phyloP scores from a whole-genome alignment of 2,888 invertebrate genomes.

The Heliconius sara region DNA sequence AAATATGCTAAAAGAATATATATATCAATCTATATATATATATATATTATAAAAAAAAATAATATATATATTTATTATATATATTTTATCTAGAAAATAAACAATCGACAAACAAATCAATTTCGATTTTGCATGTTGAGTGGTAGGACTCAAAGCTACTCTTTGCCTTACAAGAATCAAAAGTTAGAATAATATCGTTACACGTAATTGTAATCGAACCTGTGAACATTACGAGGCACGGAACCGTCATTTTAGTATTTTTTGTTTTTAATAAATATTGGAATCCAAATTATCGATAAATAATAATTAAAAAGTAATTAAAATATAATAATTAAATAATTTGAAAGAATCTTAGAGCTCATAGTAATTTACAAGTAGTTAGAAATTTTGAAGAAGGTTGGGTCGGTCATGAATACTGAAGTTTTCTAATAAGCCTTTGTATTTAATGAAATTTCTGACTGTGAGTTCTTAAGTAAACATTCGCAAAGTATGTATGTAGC shows the following conservation, averaged over 20 bases:
- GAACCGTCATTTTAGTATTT: neutral
- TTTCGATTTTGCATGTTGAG: too few relatives aligned
- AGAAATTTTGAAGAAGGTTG: slow-evolving; percentile 9
- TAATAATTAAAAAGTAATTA: too few relatives aligned
- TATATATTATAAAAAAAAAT: too few relatives aligned
- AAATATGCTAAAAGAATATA: too few relatives aligned
- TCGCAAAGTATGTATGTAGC: neutral
- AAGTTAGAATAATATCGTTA: neutral
- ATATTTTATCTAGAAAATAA: too few relatives aligned
- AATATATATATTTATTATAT: too few relatives aligned
- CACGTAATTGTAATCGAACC: neutral
- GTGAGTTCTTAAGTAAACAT: neutral
- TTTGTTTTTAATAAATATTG: neutral
- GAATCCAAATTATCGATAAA: neutral
- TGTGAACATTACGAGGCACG: neutral
- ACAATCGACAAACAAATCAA: too few relatives aligned
- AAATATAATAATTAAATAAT: neutral
- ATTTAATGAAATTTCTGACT: neutral
- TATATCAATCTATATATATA: too few relatives aligned
- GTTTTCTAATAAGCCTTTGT: slow-evolving; percentile 8
- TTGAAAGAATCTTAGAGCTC: neutral
- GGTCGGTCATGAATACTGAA: slow-evolving; percentile 19
- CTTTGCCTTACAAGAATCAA: too few relatives aligned
- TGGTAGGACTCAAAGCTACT: too few relatives aligned
- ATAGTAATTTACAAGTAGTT: slow-evolving; percentile 12